phyloP scores from a whole-genome alignment of 2,797 vertebrate species.

The Phataginus tricuspis region DNA sequence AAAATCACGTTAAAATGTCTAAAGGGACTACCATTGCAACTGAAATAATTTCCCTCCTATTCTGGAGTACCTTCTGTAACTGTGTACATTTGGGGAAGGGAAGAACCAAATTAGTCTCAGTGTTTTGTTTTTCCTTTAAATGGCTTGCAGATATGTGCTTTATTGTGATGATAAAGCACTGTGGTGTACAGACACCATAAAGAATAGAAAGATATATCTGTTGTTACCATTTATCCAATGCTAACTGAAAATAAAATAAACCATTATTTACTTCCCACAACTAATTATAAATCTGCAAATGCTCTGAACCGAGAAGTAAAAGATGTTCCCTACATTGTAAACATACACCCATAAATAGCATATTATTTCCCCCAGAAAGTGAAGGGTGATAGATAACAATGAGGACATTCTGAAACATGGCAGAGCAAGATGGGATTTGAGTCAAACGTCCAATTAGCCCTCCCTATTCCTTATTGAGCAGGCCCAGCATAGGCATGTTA shows the following conservation, averaged over 20 bases:
- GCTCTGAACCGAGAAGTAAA: background rate
- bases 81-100: background rate
- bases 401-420: background rate
- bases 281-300: background rate
- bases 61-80: background rate
- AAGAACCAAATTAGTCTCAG: background rate
- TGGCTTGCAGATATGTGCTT: background rate
- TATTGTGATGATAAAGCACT: background rate
- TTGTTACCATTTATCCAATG: background rate
- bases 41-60: background rate
- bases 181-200: background rate
- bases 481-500: accelerated
- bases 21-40: background rate
- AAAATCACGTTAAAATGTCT: background rate
- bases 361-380: background rate
- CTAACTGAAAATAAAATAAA: slow-evolving; percentile 24
- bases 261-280: background rate
- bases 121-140: slow-evolving; percentile 28
- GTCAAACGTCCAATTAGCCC: background rate
- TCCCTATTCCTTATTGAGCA: background rate
- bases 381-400: background rate
- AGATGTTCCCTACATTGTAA: background rate
- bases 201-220: background rate
- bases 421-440: background rate
- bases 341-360: background rate